phyloP scores from a whole-genome alignment of 2,888 invertebrate species.

The Sabatieria punctata region DNA sequence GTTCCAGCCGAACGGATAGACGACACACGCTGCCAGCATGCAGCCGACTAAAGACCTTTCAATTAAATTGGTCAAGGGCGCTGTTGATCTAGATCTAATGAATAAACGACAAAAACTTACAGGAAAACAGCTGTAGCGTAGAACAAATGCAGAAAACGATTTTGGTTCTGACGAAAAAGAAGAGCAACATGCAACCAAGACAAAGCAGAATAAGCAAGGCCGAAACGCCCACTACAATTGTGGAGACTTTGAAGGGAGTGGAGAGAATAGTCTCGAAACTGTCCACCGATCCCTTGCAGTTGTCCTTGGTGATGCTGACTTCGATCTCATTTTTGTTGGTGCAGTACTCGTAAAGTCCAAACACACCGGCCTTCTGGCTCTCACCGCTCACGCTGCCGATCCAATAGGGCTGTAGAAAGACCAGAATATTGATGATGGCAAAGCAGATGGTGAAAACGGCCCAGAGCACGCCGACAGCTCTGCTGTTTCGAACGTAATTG shows the following conservation, averaged over 20 bases:
- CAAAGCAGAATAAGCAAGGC: conserved; percentile 61
- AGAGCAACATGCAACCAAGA: conserved; percentile 65
- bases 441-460: conserved; percentile 91
- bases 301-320: neutral
- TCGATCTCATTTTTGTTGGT: neutral
- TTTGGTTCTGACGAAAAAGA: conserved; percentile 79
- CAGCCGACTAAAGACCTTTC: conserved; percentile 24
- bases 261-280: conserved; percentile 63
- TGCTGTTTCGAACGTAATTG: conserved; percentile 33
- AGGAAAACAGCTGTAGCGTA: conserved; percentile 82
- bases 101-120: conserved; percentile 50
- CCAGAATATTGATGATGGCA: conserved; percentile 79
- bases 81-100: too few relatives aligned
- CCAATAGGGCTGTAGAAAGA: conserved; percentile 65
- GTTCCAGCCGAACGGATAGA: conserved; percentile 33
- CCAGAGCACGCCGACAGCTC: conserved; percentile 84
- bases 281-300: conserved; percentile 35
- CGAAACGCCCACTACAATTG: conserved; percentile 66
- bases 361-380: conserved; percentile 67
- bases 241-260: conserved; percentile 62
- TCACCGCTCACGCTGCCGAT: conserved; percentile 31
- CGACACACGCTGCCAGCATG: conserved; percentile 30
- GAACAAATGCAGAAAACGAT: conserved; percentile 79
- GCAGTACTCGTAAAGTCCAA: conserved; percentile 77
- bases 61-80: neutral